Base-by-base conservation (phyloP, 2,113 vertebrate genomes). In the Myiozetetes cayanensis region DNA sequence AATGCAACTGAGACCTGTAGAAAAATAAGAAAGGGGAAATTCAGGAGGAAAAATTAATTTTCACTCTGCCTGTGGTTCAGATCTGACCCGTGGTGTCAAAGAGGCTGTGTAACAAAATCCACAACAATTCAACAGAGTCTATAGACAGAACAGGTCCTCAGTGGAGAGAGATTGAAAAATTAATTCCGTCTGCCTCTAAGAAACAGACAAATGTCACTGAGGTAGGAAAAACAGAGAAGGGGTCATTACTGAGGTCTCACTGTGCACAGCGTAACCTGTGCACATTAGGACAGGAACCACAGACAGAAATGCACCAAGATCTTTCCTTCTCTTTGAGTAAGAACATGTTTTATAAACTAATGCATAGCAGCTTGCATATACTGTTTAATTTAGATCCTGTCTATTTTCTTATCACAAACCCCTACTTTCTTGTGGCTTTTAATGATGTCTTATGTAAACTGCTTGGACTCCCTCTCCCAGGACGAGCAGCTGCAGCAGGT, bases 31-130 rank as follows among this genome's bases (percentile, higher is more conserved):
- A 93, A 82, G 37, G 33, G 24, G 46, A 35, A 87, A 66, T 81
- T 92, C 66, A 80, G 55, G 50, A 55, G 66, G 70, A 95, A 95
- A 75, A 95, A 89, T 82, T 87, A 84, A 89, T 80, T 93, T 96
- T 94, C 55, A 24, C 15, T 93, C 37, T 49, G 11, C 50, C 82
- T 3, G 1, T 71, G 55, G 31, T 79, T 85, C 75, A 94, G 59
- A 89, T 63, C 33, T 96, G 95, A 96, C 90, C 93, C 0, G 5
- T 91, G 67, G 49, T 89, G 74, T 89, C 91, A 95, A 95, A 75
- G 33, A 73, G 70, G 33, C 66, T 70, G n/a, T 6, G 9, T 72
- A 89, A 90, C 46, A 94, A 87, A 96, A 67, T 22, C n/a, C 73
- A 85, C 43, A 89, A 39, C 52, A 87, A 67, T 85, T 72, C 85